A percentile compares a stretch with the other conserved stretches of the same genome.
These are phyloP conservation scores for Discoglossus pictus DNA, from an alignment of 2,797 vertebrate species.

Conservation along the genomic window DNA sequence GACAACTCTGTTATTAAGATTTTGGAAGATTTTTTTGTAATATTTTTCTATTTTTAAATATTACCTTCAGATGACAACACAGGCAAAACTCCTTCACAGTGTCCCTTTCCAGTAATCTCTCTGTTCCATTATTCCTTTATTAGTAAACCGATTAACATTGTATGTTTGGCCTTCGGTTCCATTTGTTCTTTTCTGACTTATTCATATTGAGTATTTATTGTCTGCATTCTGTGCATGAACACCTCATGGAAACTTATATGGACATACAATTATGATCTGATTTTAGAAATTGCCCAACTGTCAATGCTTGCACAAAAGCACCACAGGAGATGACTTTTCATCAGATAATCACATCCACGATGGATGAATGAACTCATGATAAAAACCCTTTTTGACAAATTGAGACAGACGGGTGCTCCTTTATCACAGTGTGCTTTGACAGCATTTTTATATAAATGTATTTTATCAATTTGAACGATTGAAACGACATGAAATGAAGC, in stretches of 20 bases:
- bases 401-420: conserved; percentile 37
- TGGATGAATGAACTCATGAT: conserved; percentile 45
- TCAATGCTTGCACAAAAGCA: conserved; percentile 25
- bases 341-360: conserved; percentile 42
- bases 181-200: too few relatives aligned
- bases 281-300: conserved; percentile 33
- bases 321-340: conserved; percentile 32
- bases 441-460: conserved; percentile 36
- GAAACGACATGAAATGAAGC: not conserved
- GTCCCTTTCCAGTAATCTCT: too few relatives aligned
- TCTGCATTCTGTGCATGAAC: not conserved
- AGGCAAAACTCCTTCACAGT: too few relatives aligned
- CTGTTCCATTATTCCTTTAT: too few relatives aligned
- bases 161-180: too few relatives aligned
- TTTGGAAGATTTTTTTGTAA: too few relatives aligned
- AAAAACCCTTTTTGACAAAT: conserved; percentile 42
- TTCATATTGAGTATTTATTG: not conserved
- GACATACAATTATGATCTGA: conserved; percentile 23
- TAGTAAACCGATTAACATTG: too few relatives aligned
- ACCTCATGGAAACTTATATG: conserved; percentile 4
- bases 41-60: too few relatives aligned
- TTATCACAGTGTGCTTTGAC: conserved; percentile 25
- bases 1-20: too few relatives aligned
- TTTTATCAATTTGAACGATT: conserved; percentile 44
- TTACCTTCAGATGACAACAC: too few relatives aligned